These are phyloP conservation scores for Chrosomus eos DNA, from an alignment of 2,797 vertebrate species.

Conservation along the genomic window DNA sequence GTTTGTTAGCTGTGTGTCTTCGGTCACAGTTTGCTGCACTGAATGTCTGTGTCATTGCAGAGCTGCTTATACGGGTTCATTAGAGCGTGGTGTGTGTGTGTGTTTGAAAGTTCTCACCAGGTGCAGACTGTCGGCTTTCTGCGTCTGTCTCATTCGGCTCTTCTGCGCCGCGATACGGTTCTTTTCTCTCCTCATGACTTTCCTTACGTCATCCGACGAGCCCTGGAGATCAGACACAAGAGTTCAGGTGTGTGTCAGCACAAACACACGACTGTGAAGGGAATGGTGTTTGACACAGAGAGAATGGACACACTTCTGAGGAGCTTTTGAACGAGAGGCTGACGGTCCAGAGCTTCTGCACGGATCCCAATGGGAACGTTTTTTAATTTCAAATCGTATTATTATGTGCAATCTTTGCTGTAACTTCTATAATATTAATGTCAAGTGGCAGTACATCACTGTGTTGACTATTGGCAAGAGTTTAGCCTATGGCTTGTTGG, in stretches of 20 bases:
- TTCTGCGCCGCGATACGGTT: constrained; percentile 98
- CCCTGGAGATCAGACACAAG: constrained; percentile 76
- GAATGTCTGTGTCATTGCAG: neutral
- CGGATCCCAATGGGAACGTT: neutral
- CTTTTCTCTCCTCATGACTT: constrained; percentile 95
- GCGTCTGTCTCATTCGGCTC: constrained; percentile 95
- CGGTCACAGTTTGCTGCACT: neutral
- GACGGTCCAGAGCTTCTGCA: neutral
- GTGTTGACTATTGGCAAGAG: neutral
- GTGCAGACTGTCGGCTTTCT: constrained; percentile 95
- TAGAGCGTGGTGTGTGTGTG: neutral
- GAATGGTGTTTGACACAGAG: neutral
- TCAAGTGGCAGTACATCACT: neutral
- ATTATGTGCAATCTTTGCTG: neutral
- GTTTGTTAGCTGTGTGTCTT: neutral
- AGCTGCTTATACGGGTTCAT: neutral
- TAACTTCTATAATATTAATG: neutral
- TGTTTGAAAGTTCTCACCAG: constrained; percentile 82
- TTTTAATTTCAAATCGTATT: neutral
- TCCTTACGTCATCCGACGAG: constrained; percentile 91
- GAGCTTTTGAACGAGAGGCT: neutral
- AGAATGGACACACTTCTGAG: neutral
- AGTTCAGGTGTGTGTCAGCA: neutral
- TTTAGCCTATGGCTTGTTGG: neutral
- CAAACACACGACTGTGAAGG: neutral